Percentiles rank a stretch among this genome's conserved stretches.
Conservation (phyloP, 2,113 vertebrate species). For the Neotoma lepida region DNA sequence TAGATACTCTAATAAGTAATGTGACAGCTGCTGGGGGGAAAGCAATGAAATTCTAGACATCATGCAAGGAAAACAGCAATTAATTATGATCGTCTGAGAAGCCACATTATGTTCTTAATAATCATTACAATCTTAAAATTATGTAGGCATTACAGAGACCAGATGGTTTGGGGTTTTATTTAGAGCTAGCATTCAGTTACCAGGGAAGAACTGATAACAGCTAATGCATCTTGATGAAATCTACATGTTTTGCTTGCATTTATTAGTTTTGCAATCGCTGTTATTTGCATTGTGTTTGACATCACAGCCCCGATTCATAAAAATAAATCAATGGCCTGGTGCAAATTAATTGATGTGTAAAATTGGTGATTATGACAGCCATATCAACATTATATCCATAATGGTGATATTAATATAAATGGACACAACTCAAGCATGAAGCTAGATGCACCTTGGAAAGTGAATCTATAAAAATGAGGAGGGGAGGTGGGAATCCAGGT, state of each 20-base stretch:
- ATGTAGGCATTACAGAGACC: background rate
- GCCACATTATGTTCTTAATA: slow-evolving; percentile 38
- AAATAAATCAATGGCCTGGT: background rate
- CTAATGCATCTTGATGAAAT: background rate
- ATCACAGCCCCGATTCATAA: background rate
- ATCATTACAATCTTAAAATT: slow-evolving; percentile 39
- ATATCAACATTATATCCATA: background rate
- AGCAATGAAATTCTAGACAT: background rate
- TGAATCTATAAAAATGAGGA: background rate
- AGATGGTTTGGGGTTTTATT: slow-evolving; percentile 56
- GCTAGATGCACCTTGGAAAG: rapidly evolving
- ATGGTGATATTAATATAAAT: background rate
- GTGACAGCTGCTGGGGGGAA: background rate
- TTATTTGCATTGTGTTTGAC: background rate
- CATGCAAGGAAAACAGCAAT: slow-evolving; percentile 4
- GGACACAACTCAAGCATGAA: background rate
- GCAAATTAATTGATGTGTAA: background rate
- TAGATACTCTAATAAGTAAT: background rate
- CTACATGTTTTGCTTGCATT: background rate
- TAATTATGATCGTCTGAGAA: slow-evolving; percentile 45
- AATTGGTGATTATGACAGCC: background rate
- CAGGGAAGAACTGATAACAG: background rate
- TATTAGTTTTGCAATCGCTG: background rate
- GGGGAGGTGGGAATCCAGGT: background rate
- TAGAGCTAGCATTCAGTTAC: background rate